Evolutionary conservation across 2,113 vertebrate genomes (phyloP).

Genomic region (Eupsittula cactorum): DNA sequence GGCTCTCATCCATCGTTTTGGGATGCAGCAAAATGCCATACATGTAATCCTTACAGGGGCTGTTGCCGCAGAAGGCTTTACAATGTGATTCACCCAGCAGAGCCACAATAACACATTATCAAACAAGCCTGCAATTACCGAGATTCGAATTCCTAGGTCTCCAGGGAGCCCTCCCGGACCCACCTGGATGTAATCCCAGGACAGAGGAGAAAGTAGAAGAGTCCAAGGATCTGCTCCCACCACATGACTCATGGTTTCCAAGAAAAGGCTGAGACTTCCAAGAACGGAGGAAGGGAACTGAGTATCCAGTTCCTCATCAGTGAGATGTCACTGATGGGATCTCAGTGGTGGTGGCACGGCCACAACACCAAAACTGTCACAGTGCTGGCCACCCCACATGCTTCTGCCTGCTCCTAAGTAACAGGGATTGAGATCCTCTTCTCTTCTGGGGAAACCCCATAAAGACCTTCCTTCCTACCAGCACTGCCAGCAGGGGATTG

Average conservation of each 20-base stretch:
- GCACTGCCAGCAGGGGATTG: background rate
- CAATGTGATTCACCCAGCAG: background rate
- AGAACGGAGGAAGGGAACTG: background rate
- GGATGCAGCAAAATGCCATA: background rate
- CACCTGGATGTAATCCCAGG: background rate
- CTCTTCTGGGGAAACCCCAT: background rate
- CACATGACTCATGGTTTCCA: background rate
- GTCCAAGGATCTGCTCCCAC: background rate
- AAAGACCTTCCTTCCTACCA: background rate
- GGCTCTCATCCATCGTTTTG: background rate
- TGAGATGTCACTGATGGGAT: background rate
- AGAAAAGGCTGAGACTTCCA: background rate
- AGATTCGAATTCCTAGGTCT: background rate
- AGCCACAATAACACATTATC: background rate
- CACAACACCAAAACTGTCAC: background rate
- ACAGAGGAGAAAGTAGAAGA: background rate
- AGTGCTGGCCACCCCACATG: background rate
- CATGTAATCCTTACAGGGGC: accelerated
- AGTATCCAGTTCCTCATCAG: background rate
- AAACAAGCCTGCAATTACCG: background rate
- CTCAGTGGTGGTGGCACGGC: background rate
- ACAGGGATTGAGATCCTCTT: background rate
- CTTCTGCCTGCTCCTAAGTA: background rate
- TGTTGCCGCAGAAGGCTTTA: background rate
- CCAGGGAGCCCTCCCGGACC: background rate